A percentile compares a stretch with the other conserved stretches of the same genome.
These are phyloP conservation scores for Oxyura jamaicensis DNA, from an alignment of 2,113 vertebrate genomes.

Conservation along the genomic window DNA sequence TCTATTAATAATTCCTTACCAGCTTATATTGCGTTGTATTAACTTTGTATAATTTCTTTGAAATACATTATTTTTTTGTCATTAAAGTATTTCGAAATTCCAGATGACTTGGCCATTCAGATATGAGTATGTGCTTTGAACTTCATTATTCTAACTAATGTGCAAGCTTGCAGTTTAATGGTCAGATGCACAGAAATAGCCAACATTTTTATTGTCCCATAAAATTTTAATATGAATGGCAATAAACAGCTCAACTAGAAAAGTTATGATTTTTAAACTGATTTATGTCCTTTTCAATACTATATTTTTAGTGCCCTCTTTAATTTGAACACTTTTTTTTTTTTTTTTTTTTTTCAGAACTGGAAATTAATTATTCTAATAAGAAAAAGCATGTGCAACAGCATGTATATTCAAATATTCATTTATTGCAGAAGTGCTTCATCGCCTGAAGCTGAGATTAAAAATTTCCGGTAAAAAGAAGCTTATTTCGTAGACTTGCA, in stretches of 20 bases:
- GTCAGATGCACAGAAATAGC: background rate
- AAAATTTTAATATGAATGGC: background rate
- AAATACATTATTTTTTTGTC: background rate
- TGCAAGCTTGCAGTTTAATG: background rate
- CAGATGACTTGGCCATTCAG: background rate
- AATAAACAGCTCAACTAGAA: constrained; percentile 29
- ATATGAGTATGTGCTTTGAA: background rate
- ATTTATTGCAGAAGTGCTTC: background rate
- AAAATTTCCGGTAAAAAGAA: background rate
- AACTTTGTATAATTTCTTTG: background rate
- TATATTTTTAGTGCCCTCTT: background rate
- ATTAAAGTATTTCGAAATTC: background rate
- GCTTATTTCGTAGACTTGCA: background rate
- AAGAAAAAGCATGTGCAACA: background rate
- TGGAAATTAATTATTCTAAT: constrained; percentile 33
- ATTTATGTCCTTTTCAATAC: constrained; percentile 17
- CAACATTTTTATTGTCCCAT: background rate
- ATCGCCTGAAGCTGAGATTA: background rate
- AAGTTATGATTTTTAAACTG: constrained; percentile 11
- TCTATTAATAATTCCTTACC: background rate
- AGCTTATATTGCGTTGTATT: background rate
- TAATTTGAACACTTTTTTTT: constrained; percentile 2
- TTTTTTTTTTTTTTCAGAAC: background rate
- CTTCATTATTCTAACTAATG: background rate
- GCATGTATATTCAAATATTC: background rate